Conservation (phyloP, 2,113 vertebrate genomes). For the Fulmarus glacialis region DNA sequence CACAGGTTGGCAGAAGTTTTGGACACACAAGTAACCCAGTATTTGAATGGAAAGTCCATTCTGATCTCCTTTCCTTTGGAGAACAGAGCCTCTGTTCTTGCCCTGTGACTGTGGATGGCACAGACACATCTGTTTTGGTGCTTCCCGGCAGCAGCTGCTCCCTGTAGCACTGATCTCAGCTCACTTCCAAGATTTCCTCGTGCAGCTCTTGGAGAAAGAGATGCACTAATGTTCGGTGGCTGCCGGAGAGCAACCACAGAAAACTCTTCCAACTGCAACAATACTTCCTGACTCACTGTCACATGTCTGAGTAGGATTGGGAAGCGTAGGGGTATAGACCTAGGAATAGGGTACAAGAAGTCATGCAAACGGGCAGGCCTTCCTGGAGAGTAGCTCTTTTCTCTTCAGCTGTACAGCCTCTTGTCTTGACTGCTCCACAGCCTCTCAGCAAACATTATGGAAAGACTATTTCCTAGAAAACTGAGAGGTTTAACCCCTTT, state of each 20-base stretch:
- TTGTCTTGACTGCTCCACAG: background rate
- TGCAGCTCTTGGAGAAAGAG: background rate
- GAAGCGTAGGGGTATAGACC: background rate
- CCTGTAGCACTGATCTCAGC: background rate
- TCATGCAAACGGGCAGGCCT: background rate
- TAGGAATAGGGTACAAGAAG: background rate
- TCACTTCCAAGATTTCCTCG: background rate
- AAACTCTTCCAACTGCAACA: background rate
- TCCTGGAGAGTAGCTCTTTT: background rate
- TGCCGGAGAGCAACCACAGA: background rate
- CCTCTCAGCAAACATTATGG: background rate
- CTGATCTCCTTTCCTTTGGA: background rate
- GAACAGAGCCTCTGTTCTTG: background rate
- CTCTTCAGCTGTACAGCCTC: background rate
- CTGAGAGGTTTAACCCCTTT: background rate
- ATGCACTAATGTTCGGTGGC: background rate
- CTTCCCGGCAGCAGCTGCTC: background rate
- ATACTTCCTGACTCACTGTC: background rate
- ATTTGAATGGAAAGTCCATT: background rate
- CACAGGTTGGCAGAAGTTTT: background rate
- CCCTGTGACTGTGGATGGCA: background rate
- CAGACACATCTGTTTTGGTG: background rate
- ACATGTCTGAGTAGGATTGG: rapidly evolving
- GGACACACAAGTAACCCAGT: background rate
- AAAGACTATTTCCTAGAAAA: background rate